phyloP scores from a whole-genome alignment of 2,888 invertebrate species.

The Eucriotettix oculatus region DNA sequence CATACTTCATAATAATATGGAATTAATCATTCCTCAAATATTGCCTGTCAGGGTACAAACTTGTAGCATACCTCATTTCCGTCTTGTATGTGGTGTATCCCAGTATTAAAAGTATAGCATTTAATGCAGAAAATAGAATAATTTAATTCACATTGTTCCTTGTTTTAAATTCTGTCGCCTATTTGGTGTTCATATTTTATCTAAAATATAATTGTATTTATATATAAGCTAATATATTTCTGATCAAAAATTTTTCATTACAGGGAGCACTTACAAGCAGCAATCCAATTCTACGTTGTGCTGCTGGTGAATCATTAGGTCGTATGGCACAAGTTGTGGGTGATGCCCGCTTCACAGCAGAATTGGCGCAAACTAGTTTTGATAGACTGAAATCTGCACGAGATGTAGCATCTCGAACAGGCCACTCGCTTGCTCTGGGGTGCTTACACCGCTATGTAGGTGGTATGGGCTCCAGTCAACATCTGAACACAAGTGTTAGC shows the following conservation, averaged over 20 bases:
- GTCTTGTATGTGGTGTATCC: too few species aligned
- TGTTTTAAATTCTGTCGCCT: too few species aligned
- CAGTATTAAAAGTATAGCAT: too few species aligned
- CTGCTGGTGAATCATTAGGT: conserved; percentile 89
- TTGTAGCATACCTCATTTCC: too few species aligned
- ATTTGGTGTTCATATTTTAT: too few species aligned
- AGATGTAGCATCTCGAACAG: conserved; percentile 73
- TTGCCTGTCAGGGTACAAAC: too few species aligned
- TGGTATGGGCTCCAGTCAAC: conserved; percentile 89
- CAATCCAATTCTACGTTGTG: conserved; percentile 72
- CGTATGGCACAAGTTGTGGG: conserved; percentile 80
- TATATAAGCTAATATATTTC: too few species aligned
- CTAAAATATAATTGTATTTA: too few species aligned
- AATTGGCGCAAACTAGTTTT: conserved; percentile 77
- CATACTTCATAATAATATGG: too few species aligned
- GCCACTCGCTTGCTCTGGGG: conserved; percentile 84
- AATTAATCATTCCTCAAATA: too few species aligned
- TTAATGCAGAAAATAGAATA: too few species aligned
- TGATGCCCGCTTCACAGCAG: conserved; percentile 74
- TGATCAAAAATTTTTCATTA: conserved; percentile 12
- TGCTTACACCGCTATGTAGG: conserved; percentile 91
- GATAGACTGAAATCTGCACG: conserved; percentile 72
- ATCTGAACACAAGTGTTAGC: conserved; percentile 84
- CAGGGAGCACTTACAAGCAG: conserved; percentile 55
- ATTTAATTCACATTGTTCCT: too few species aligned